Percentiles rank a stretch among this genome's conserved stretches.
Evolutionary conservation across 2,113 vertebrate species (phyloP).

Genomic region (Myxocyprinus asiaticus): DNA sequence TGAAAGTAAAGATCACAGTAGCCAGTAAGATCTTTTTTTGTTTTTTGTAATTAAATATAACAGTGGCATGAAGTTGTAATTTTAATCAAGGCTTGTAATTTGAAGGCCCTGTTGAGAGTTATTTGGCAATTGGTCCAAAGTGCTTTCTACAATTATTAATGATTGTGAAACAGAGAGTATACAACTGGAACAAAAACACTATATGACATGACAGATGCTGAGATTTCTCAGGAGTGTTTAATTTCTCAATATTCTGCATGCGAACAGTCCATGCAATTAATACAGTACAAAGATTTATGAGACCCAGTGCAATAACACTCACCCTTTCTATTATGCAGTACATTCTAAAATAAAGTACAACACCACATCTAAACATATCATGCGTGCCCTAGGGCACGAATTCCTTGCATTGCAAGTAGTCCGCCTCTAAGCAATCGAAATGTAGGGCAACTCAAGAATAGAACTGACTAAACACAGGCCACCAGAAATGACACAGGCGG

Average conservation of each 20-base stretch:
- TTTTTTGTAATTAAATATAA: neutral
- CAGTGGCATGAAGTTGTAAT: neutral
- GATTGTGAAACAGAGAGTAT: neutral
- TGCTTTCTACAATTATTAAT: neutral
- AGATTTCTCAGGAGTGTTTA: no score
- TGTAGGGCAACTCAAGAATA: constrained; percentile 63
- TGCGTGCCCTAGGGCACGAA: constrained; percentile 61
- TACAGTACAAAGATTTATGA: constrained; percentile 26
- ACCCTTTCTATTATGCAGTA: constrained; percentile 37
- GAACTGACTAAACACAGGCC: constrained; percentile 20
- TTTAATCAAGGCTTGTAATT: neutral
- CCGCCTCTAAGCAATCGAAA: constrained; percentile 61
- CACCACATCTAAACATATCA: constrained; percentile 68
- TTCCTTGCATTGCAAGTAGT: constrained; percentile 66
- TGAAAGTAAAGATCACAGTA: no score
- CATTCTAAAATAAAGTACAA: constrained; percentile 54
- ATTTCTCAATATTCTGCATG: no score
- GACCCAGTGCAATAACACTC: constrained; percentile 23
- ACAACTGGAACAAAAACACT: neutral
- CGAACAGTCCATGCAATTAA: neutral
- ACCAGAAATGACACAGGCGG: constrained; percentile 15
- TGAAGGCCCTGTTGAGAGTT: constrained; percentile 1
- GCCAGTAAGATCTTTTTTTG: neutral
- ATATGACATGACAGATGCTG: neutral
- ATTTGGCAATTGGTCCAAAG: neutral